Evolutionary conservation across 2,888 invertebrate genomes (phyloP).

Genomic region (Serrognathus titanus): DNA sequence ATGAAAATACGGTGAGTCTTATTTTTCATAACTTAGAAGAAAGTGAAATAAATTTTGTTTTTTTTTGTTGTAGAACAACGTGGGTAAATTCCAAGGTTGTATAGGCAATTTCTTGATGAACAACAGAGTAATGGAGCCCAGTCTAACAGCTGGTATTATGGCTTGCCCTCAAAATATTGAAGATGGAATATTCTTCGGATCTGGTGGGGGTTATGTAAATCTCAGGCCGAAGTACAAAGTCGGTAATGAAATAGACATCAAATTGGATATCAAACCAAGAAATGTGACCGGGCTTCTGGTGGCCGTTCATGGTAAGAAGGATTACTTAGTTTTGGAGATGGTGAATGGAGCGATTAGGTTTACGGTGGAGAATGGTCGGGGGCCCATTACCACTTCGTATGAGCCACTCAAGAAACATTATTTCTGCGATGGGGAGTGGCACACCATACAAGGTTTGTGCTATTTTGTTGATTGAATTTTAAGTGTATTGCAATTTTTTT

Average conservation of each 20-base stretch:
- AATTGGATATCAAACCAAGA: conserved; percentile 83
- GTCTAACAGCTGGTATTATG: conserved; percentile 61
- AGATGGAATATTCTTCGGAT: conserved; percentile 79
- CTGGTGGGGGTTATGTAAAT: conserved; percentile 71
- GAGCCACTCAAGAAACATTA: conserved; percentile 61
- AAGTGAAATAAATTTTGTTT: neutral
- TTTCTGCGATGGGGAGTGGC: conserved; percentile 95
- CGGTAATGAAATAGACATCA: conserved; percentile 73
- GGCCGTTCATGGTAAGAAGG: conserved; percentile 77
- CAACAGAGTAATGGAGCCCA: conserved; percentile 60
- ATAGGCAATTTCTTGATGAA: conserved; percentile 73
- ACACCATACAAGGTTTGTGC: conserved; percentile 68
- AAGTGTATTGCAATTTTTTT: neutral
- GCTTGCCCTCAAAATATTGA: conserved; percentile 80
- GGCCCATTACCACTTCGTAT: conserved; percentile 72
- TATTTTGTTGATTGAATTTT: conserved; percentile 20
- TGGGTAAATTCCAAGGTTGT: conserved; percentile 80
- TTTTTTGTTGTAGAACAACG: conserved; percentile 14
- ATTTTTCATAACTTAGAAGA: neutral
- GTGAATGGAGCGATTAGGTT: conserved; percentile 80
- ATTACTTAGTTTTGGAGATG: conserved; percentile 85
- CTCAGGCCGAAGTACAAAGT: conserved; percentile 68
- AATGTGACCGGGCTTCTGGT: conserved; percentile 80
- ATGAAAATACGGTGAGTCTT: conserved; percentile 36
- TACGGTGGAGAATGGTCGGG: conserved; percentile 79